Evolutionary conservation across 1,140 invertebrate genomes (phyloP).

Genomic region (Lepidurus couesii): DNA sequence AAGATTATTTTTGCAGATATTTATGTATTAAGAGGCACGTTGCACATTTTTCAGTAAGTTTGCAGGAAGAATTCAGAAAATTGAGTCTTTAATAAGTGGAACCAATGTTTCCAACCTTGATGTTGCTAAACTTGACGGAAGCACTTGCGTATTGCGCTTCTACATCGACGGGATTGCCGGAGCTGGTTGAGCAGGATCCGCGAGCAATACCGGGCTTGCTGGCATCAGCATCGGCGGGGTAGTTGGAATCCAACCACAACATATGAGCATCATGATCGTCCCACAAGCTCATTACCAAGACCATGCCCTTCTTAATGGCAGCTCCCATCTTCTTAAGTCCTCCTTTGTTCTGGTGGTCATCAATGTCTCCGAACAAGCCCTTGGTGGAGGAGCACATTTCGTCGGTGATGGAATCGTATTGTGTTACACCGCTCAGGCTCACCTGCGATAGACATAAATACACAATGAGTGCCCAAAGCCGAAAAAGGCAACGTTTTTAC

Average conservation of each 20-base stretch:
- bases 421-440: conserved; percentile 33
- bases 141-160: conserved; percentile 35
- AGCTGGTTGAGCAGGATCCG: conserved; percentile 36
- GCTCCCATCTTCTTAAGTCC: conserved; percentile 37
- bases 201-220: conserved; percentile 36
- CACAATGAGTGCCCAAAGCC: not conserved
- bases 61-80: no score
- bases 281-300: conserved; percentile 38
- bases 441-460: not conserved
- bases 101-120: conserved; percentile 36
- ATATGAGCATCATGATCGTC: conserved; percentile 38
- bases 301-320: conserved; percentile 36
- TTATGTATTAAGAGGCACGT: no score
- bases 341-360: conserved; percentile 36
- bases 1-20: no score
- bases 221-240: conserved; percentile 34
- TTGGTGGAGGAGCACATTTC: conserved; percentile 35
- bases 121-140: conserved; percentile 36
- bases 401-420: conserved; percentile 38
- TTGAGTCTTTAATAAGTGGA: conserved; percentile 32
- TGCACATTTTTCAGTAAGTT: no score
- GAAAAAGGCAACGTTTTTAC: not conserved
- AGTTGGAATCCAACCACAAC: conserved; percentile 38
- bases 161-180: conserved; percentile 36
- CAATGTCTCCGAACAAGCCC: conserved; percentile 35